phyloP scores from a whole-genome alignment of 2,888 invertebrate genomes.

The Salticus scenicus region DNA sequence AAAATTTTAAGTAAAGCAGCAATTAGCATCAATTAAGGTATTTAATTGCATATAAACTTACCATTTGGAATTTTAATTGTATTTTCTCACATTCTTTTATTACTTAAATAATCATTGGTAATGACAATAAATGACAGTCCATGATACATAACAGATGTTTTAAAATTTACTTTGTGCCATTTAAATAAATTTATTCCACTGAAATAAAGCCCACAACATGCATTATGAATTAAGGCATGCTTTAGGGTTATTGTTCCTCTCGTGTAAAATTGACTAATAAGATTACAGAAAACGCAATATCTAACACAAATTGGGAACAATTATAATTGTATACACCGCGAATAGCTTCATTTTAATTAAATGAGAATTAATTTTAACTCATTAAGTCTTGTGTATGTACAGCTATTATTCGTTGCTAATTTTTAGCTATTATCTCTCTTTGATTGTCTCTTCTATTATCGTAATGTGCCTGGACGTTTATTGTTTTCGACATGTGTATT shows the following conservation, averaged over 20 bases:
- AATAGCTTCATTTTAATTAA: constrained; percentile 1
- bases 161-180: too few relatives aligned
- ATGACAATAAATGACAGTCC: too few relatives aligned
- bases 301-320: neutral
- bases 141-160: too few relatives aligned
- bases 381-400: neutral
- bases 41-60: too few relatives aligned
- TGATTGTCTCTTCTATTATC: neutral
- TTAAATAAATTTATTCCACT: too few relatives aligned
- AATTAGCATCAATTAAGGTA: too few relatives aligned
- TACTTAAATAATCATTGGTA: too few relatives aligned
- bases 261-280: neutral
- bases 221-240: neutral
- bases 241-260: neutral
- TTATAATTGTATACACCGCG: neutral
- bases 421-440: neutral
- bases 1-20: too few relatives aligned
- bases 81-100: too few relatives aligned
- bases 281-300: neutral
- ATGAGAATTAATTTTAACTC: neutral
- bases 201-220: too few relatives aligned
- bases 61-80: too few relatives aligned
- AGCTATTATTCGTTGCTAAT: neutral
- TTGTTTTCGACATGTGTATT: too few relatives aligned
- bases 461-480: neutral